phyloP scores from a whole-genome alignment of 92 coral and sea anemone species.

The Meandrina meandrites region DNA sequence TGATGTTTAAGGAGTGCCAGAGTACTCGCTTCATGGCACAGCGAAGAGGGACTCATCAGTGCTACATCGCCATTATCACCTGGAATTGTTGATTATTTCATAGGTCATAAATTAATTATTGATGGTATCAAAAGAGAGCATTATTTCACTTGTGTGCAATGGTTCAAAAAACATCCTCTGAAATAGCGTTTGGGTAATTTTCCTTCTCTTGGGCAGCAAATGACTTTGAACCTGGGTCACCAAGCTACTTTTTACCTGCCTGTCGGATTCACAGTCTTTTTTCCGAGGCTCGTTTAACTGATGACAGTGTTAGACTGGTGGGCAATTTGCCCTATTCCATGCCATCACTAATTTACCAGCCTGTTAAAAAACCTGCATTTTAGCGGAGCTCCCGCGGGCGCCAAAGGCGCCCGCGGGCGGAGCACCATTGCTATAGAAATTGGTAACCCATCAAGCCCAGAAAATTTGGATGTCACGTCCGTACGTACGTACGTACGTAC shows the following conservation, averaged over 20 bases:
- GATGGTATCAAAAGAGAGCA: slow-evolving; percentile 17
- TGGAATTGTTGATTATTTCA: slow-evolving; percentile 8
- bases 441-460: too few relatives aligned
- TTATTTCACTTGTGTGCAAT: slow-evolving; percentile 21
- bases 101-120: slow-evolving; percentile 18
- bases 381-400: too few relatives aligned
- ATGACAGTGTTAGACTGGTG: slow-evolving; percentile 4
- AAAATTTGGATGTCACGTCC: too few relatives aligned
- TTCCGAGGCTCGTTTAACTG: neutral
- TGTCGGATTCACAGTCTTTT: slow-evolving; percentile 19
- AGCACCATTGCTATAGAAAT: too few relatives aligned
- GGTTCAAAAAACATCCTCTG: slow-evolving; percentile 16
- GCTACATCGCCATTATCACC: slow-evolving; percentile 16
- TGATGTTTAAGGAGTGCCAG: slow-evolving; percentile 4
- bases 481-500: too few relatives aligned
- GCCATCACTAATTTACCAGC: slow-evolving; percentile 17
- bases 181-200: slow-evolving; percentile 16
- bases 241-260: slow-evolving; percentile 12
- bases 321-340: slow-evolving; percentile 28
- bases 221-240: slow-evolving; percentile 5
- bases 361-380: too few relatives aligned
- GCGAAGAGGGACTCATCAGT: neutral
- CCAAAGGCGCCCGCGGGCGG: too few relatives aligned
- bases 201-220: slow-evolving; percentile 12
- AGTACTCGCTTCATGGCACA: slow-evolving; percentile 22